phyloP scores from a whole-genome alignment of 2,113 vertebrate genomes.

The Pedetes capensis region DNA sequence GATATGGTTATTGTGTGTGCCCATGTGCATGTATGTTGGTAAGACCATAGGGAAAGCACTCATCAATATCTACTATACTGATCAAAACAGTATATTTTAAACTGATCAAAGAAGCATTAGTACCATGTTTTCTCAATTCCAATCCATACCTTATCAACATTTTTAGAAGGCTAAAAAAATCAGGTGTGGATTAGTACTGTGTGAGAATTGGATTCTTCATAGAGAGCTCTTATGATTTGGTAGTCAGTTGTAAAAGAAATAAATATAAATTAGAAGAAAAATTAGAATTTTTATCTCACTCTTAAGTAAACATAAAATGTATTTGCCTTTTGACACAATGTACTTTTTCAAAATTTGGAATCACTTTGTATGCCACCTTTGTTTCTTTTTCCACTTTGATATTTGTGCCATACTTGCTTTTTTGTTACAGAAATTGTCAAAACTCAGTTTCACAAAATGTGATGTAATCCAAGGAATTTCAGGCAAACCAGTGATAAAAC shows the following conservation, averaged over 20 bases:
- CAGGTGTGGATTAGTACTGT: no score
- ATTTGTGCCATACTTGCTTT: slow-evolving; percentile 12
- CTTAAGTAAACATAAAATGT: not conserved
- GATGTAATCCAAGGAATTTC: not conserved
- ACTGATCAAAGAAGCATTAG: slow-evolving; percentile 18
- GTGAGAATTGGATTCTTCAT: no score
- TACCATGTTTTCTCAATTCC: no score
- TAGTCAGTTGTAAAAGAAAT: not conserved
- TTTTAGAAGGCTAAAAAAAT: no score
- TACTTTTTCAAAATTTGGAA: not conserved
- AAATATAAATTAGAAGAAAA: slow-evolving; percentile 7
- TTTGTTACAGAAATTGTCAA: slow-evolving; percentile 1
- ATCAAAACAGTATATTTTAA: slow-evolving; percentile 24
- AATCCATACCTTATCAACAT: no score
- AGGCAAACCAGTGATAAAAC: slow-evolving; percentile 10
- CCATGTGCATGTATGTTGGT: not conserved
- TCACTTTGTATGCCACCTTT: not conserved
- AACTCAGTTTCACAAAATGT: not conserved
- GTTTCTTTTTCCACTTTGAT: not conserved
- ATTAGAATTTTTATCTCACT: not conserved
- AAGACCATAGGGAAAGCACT: not conserved
- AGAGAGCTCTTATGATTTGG: no score
- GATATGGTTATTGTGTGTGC: not conserved
- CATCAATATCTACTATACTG: not conserved
- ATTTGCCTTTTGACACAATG: not conserved